phyloP scores from a whole-genome alignment of 2,888 invertebrate species.

The Dichetophora obliterata region DNA sequence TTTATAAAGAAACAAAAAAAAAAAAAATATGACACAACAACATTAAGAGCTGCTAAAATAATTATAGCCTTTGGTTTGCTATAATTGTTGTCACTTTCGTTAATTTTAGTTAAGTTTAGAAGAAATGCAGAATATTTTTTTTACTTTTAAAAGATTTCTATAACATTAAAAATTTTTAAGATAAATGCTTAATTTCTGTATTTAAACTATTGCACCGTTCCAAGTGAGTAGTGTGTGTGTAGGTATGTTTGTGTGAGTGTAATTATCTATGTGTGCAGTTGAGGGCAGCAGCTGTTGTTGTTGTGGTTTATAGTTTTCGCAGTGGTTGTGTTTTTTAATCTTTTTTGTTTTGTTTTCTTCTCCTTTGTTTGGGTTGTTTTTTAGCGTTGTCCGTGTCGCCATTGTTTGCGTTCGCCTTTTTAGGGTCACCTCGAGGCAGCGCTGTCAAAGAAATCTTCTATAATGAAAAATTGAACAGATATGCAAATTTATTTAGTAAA shows the following conservation, averaged over 20 bases:
- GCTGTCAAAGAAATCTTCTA: conserved; percentile 81
- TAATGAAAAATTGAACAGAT: conserved; percentile 57
- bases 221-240: conserved; percentile 7
- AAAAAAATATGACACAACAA: background rate
- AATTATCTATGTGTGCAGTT: conserved; percentile 1
- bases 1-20: conserved; percentile 13
- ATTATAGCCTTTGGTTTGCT: background rate
- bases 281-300: conserved; percentile 26
- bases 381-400: conserved; percentile 26
- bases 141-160: conserved; percentile 43
- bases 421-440: conserved; percentile 80
- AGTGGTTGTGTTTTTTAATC: conserved; percentile 44
- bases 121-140: conserved; percentile 32
- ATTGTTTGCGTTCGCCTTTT: conserved; percentile 63
- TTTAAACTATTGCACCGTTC: conserved; percentile 36
- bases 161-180: conserved; percentile 24
- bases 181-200: conserved; percentile 42
- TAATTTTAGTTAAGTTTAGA: conserved; percentile 36
- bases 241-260: background rate
- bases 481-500: conserved; percentile 5
- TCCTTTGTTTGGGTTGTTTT: background rate
- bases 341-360: conserved; percentile 11
- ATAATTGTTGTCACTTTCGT: conserved; percentile 5
- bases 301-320: conserved; percentile 25
- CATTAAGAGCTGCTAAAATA: background rate